Percentiles rank a stretch among this genome's conserved stretches.
Conservation (phyloP, 2,888 invertebrate genomes). For the Marronus borbonicus region DNA sequence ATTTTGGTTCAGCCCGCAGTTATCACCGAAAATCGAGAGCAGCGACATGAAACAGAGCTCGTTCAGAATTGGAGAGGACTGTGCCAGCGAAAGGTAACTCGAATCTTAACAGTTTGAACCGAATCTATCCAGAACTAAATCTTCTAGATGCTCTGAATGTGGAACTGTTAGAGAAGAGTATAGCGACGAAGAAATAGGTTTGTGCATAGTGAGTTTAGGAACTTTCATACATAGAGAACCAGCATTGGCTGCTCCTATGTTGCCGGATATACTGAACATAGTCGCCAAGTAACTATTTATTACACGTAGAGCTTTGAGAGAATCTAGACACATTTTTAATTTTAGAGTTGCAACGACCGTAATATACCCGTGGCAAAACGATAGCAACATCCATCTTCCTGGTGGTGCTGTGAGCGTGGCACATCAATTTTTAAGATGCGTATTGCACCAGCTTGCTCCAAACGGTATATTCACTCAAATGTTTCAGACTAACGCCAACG, state of each 20-base stretch:
- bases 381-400: constrained; percentile 90
- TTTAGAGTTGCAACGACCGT: constrained; percentile 82
- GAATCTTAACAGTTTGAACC: constrained; percentile 18
- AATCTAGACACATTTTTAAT: background rate
- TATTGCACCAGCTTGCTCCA: constrained; percentile 96
- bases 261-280: constrained; percentile 91
- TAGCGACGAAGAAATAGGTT: constrained; percentile 96
- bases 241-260: constrained; percentile 91
- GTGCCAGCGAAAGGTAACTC: constrained; percentile 76
- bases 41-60: constrained; percentile 75
- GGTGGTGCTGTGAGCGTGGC: constrained; percentile 97
- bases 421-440: constrained; percentile 96
- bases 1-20: constrained; percentile 72
- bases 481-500: constrained; percentile 91
- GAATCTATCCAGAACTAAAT: background rate
- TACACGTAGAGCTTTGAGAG: background rate
- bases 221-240: constrained; percentile 98
- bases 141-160: constrained; percentile 85
- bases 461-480: constrained; percentile 97
- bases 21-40: constrained; percentile 65
- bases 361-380: constrained; percentile 91
- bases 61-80: constrained; percentile 81
- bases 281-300: constrained; percentile 82
- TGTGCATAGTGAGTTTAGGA: constrained; percentile 93
- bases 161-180: constrained; percentile 92